A percentile compares a stretch with the other conserved stretches of the same genome.
Conservation (phyloP, 1,140 invertebrate species). For the Idris sp. region DNA sequence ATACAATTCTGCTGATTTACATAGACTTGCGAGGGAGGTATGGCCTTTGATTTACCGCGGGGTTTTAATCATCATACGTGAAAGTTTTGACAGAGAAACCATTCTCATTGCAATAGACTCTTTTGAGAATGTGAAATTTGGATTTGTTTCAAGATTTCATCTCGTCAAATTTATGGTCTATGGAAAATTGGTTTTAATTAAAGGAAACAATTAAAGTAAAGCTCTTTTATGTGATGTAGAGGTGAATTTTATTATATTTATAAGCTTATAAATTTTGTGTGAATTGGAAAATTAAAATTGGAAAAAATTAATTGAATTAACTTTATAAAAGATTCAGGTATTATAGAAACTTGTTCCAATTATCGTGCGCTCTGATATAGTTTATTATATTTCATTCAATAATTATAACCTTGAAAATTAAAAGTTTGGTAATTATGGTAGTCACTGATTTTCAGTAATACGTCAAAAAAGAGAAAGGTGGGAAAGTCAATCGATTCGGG, state of each 20-base stretch:
- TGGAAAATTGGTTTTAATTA: too few species aligned
- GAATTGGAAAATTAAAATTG: too few species aligned
- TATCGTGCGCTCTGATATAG: too few species aligned
- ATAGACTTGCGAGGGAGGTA: slow-evolving; percentile 28
- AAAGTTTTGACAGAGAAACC: slow-evolving; percentile 26
- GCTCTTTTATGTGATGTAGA: too few species aligned
- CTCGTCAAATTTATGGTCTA: slow-evolving; percentile 1
- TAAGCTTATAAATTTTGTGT: too few species aligned
- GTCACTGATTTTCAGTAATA: slow-evolving; percentile 20
- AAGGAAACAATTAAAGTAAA: too few species aligned
- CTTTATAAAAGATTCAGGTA: too few species aligned
- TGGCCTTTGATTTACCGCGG: slow-evolving; percentile 25
- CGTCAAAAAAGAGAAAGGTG: slow-evolving; percentile 53
- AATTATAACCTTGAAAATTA: slow-evolving; percentile 24
- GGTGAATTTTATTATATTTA: too few species aligned
- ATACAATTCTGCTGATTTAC: slow-evolving; percentile 40
- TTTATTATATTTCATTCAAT: neutral
- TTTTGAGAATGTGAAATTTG: slow-evolving; percentile 4
- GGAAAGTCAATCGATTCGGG: slow-evolving; percentile 61
- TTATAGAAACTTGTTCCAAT: too few species aligned
- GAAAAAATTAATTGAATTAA: too few species aligned
- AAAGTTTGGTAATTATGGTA: slow-evolving; percentile 27
- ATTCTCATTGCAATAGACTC: neutral
- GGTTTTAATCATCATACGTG: slow-evolving; percentile 3
- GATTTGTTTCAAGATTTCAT: neutral